Evolutionary conservation across 2,888 invertebrate genomes (phyloP).

Genomic region (Ennomos quercinarius): DNA sequence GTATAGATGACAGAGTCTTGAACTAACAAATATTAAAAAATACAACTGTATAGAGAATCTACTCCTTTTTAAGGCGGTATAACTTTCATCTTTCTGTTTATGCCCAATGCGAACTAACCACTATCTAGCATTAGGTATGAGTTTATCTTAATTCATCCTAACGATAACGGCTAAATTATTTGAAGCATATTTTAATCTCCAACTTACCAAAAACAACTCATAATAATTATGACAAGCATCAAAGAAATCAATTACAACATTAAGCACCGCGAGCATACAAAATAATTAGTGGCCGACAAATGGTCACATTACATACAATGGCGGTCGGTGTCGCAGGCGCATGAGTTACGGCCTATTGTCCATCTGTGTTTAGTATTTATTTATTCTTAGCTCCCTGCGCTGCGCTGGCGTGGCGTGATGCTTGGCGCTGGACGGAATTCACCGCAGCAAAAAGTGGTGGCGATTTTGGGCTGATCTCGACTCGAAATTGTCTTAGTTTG

Average conservation of each 20-base stretch:
- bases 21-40: too few species aligned
- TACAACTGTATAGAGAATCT: too few species aligned
- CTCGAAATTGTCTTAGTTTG: background rate
- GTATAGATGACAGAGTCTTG: too few species aligned
- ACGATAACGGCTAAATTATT: too few species aligned
- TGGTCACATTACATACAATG: conserved; percentile 21
- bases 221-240: conserved; percentile 4
- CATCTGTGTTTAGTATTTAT: conserved; percentile 18
- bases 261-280: background rate
- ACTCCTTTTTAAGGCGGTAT: too few species aligned
- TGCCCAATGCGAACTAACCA: too few species aligned
- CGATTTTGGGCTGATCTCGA: conserved; percentile 1
- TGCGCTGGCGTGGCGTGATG: conserved; percentile 21
- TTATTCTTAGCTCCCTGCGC: conserved; percentile 14
- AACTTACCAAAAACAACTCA: background rate
- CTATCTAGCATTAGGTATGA: too few species aligned
- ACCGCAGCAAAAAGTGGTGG: conserved; percentile 5
- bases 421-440: conserved; percentile 21
- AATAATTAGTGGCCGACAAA: conserved; percentile 27
- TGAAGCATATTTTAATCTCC: too few species aligned
- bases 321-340: conserved; percentile 7
- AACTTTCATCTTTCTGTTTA: too few species aligned
- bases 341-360: conserved; percentile 23
- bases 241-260: conserved; percentile 18
- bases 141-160: too few species aligned